These are phyloP conservation scores for Criorhina ranunculi DNA, from an alignment of 2,888 invertebrate genomes.

Conservation along the genomic window DNA sequence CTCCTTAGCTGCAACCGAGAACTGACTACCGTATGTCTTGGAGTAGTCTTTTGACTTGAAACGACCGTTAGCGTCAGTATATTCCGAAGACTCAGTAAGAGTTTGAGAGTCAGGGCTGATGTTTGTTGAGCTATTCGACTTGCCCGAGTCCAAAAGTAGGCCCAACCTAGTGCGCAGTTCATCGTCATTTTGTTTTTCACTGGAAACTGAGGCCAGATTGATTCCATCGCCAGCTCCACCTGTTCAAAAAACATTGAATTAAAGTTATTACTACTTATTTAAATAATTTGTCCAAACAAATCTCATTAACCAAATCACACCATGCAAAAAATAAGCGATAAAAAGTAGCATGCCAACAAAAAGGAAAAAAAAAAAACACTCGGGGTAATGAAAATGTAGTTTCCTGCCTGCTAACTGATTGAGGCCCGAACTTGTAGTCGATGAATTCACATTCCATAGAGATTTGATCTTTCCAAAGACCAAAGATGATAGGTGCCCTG, in stretches of 20 bases:
- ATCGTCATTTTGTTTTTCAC: constrained; percentile 82
- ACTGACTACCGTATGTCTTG: constrained; percentile 80
- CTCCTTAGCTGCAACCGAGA: constrained; percentile 82
- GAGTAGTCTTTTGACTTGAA: constrained; percentile 62
- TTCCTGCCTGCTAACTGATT: constrained; percentile 92
- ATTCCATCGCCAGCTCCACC: constrained; percentile 63
- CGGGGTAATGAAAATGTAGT: constrained; percentile 56
- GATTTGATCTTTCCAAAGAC: constrained; percentile 95
- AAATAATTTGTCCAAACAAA: background rate
- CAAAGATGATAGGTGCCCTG: constrained; percentile 84
- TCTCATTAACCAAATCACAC: background rate
- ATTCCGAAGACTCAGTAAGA: constrained; percentile 78
- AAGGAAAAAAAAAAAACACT: constrained; percentile 46
- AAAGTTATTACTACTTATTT: background rate
- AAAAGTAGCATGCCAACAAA: constrained; percentile 45
- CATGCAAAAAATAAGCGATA: constrained; percentile 10
- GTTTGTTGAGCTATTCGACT: constrained; percentile 80
- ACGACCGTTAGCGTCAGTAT: constrained; percentile 74
- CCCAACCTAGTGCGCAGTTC: constrained; percentile 82
- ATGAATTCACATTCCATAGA: constrained; percentile 92
- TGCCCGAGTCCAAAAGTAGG: constrained; percentile 80
- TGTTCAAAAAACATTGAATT: constrained; percentile 11
- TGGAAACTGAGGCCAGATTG: constrained; percentile 78
- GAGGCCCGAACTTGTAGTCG: constrained; percentile 90
- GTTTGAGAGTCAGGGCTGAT: constrained; percentile 82